phyloP scores from a whole-genome alignment of 2,888 invertebrate genomes.

The Beris morrisii region DNA sequence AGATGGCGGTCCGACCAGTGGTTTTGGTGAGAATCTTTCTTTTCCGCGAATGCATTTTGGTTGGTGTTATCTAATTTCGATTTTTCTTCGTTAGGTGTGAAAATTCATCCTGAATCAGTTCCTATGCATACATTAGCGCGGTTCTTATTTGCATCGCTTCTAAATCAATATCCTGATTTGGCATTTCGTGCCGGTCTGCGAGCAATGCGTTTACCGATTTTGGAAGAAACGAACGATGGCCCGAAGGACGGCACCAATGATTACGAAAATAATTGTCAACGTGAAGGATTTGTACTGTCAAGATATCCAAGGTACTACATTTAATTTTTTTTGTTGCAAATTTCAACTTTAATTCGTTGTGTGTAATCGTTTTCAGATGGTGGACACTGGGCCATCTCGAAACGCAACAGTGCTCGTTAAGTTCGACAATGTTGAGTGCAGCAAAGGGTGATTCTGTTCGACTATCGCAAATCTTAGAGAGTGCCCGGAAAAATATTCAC shows the following conservation, averaged over 20 bases:
- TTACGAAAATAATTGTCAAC: conserved; percentile 62
- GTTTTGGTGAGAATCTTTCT: conserved; percentile 59
- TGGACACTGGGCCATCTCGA: conserved; percentile 80
- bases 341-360: neutral
- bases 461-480: conserved; percentile 73
- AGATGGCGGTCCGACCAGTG: conserved; percentile 77
- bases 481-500: conserved; percentile 79
- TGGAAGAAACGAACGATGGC: conserved; percentile 64
- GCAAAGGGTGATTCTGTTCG: conserved; percentile 73
- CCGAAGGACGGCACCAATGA: conserved; percentile 56
- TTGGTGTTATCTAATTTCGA: neutral
- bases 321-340: neutral
- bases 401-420: conserved; percentile 77
- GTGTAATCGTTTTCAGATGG: conserved; percentile 61
- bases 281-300: conserved; percentile 60
- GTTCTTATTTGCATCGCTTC: conserved; percentile 75
- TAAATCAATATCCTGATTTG: conserved; percentile 74
- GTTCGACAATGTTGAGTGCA: conserved; percentile 73
- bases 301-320: conserved; percentile 58
- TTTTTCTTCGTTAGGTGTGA: conserved; percentile 54
- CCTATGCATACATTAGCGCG: conserved; percentile 84
- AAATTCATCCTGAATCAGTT: conserved; percentile 77
- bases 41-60: neutral
- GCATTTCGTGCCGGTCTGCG: conserved; percentile 78
- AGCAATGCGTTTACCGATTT: conserved; percentile 76